phyloP scores from a whole-genome alignment of 2,888 invertebrate genomes.

The Micoletzkya japonica region DNA sequence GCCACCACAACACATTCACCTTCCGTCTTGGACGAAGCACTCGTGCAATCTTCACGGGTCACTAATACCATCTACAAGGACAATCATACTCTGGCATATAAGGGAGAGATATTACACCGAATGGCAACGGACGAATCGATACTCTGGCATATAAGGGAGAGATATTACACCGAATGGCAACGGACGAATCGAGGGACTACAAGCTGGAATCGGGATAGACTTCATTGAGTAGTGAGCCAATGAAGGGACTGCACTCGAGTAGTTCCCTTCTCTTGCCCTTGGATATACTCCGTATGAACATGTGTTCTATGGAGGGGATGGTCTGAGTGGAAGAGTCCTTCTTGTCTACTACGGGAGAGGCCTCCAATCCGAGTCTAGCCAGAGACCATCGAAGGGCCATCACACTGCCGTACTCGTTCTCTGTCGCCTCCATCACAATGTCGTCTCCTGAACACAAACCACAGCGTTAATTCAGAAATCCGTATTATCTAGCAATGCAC shows the following conservation, averaged over 20 bases:
- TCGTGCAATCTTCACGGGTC: constrained; percentile 20
- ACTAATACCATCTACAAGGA: too few relatives aligned
- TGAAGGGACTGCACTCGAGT: neutral
- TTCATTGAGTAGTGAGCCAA: constrained; percentile 9
- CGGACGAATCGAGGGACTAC: too few relatives aligned
- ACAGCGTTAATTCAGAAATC: too few relatives aligned
- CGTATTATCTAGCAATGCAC: neutral
- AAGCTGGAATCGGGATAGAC: too few relatives aligned
- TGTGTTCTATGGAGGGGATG: constrained; percentile 8
- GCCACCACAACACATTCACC: constrained; percentile 21
- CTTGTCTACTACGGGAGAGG: neutral
- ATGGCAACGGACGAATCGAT: too few relatives aligned
- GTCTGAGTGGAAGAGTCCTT: neutral
- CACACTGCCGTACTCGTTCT: neutral
- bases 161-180: too few relatives aligned
- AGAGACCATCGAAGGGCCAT: constrained; percentile 14
- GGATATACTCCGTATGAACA: constrained; percentile 1
- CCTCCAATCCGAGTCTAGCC: neutral
- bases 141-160: neutral
- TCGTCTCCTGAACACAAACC: neutral
- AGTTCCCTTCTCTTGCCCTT: constrained; percentile 1
- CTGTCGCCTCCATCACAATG: constrained; percentile 2
- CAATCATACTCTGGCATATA: constrained; percentile 6
- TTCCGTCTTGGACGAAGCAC: neutral
- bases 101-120: too few relatives aligned